Percentiles rank a stretch among this genome's conserved stretches.
phyloP scores from a whole-genome alignment of 2,888 invertebrate genomes.

The Eupithecia tripunctaria region DNA sequence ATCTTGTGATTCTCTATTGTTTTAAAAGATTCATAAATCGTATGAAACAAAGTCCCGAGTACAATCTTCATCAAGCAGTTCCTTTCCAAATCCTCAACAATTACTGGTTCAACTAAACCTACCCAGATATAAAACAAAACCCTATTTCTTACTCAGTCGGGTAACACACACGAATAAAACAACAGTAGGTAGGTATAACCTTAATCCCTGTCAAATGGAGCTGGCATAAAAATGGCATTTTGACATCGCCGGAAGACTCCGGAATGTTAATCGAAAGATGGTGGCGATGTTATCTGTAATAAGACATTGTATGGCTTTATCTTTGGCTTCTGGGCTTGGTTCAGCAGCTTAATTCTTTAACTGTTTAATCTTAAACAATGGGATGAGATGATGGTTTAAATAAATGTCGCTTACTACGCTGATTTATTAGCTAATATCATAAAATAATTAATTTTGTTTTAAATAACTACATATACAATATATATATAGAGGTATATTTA shows the following conservation, averaged over 20 bases:
- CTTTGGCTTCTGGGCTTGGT: slow-evolving; percentile 58
- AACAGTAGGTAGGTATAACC: not conserved
- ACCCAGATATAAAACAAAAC: not conserved
- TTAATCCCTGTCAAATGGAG: slow-evolving; percentile 34
- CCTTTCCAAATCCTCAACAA: not conserved
- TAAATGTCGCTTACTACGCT: not conserved
- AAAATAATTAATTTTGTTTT: too few relatives aligned
- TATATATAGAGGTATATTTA: too few relatives aligned
- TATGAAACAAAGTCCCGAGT: not conserved
- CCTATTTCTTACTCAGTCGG: too few relatives aligned
- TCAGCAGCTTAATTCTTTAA: slow-evolving; percentile 2
- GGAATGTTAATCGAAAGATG: slow-evolving; percentile 80
- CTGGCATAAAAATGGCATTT: slow-evolving; percentile 60
- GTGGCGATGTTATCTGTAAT: slow-evolving; percentile 79
- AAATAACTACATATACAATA: too few relatives aligned
- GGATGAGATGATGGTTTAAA: not conserved
- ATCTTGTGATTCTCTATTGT: too few relatives aligned
- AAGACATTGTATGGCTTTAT: slow-evolving; percentile 75
- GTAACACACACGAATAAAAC: not conserved
- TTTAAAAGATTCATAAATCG: not conserved
- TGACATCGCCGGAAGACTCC: slow-evolving; percentile 75
- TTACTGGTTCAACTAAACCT: not conserved
- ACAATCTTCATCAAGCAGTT: not conserved
- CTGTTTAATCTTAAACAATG: slow-evolving; percentile 7
- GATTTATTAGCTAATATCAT: not conserved